Conservation (phyloP, 2,113 vertebrate genomes). For the Neotragus moschatus region DNA sequence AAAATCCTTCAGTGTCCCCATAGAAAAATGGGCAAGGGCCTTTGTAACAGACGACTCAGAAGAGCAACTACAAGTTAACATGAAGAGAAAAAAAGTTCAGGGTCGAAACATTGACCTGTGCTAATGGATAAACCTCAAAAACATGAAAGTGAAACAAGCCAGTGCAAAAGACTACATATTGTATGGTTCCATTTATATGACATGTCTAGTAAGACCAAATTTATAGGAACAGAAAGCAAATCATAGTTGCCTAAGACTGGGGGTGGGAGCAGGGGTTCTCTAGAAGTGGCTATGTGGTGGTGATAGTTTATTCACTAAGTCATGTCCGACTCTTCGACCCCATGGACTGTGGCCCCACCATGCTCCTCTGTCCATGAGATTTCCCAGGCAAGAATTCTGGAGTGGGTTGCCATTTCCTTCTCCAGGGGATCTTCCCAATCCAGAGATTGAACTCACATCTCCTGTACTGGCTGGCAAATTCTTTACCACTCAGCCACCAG, state of each 20-base stretch:
- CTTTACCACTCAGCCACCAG: not conserved
- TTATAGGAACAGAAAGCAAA: not conserved
- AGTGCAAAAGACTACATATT: not conserved
- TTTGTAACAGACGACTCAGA: not conserved
- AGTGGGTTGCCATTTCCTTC: not conserved
- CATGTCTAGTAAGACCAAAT: not conserved
- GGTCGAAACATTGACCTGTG: not conserved
- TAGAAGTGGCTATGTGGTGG: not conserved
- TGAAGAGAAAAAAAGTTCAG: not conserved
- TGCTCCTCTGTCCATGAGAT: not conserved
- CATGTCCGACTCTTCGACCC: not conserved
- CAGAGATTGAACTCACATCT: not conserved
- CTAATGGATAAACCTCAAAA: not conserved
- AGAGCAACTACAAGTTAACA: not conserved
- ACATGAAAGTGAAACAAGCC: not conserved
- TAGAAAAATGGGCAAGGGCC: not conserved
- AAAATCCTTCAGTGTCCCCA: not conserved
- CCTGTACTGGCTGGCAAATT: not conserved
- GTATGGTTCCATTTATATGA: not conserved
- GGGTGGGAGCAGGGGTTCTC: not conserved
- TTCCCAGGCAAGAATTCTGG: not conserved
- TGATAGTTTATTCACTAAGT: not conserved
- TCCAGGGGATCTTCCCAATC: not conserved
- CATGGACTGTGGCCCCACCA: not conserved
- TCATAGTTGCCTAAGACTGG: not conserved